Conservation (phyloP, 2,888 invertebrate species). For the Alloscopus bannaensis region DNA sequence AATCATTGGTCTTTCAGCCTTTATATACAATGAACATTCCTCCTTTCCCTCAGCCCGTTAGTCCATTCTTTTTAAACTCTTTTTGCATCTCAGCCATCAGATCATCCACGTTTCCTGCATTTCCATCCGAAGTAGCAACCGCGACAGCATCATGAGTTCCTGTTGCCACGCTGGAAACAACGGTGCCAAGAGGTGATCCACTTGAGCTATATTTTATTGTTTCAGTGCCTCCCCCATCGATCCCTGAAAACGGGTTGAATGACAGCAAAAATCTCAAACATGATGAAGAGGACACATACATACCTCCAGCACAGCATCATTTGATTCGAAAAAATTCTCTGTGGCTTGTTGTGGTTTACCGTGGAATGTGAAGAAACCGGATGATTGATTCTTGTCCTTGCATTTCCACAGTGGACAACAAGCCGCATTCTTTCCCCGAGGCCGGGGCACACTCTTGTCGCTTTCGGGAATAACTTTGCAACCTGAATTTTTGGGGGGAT, state of each 20-base stretch:
- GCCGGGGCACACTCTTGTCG: not conserved
- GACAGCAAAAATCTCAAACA: too few species aligned
- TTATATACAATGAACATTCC: too few species aligned
- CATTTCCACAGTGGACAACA: slow-evolving; percentile 56
- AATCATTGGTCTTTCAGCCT: too few species aligned
- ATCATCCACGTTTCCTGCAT: not conserved
- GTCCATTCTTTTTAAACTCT: not conserved
- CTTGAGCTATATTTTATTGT: slow-evolving; percentile 14
- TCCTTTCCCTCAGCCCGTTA: too few species aligned
- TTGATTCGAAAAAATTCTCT: not conserved
- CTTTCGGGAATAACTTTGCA: not conserved
- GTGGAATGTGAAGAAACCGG: slow-evolving; percentile 45
- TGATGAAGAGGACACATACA: too few species aligned
- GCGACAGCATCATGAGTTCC: not conserved
- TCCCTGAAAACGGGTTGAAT: too few species aligned
- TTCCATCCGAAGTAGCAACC: not conserved
- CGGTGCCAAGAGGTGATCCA: not conserved
- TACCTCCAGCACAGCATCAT: too few species aligned
- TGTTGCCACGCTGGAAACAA: not conserved
- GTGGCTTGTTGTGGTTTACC: slow-evolving; percentile 22
- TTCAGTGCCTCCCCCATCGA: slow-evolving; percentile 31
- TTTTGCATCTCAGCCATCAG: not conserved
- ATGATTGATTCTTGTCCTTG: not conserved
- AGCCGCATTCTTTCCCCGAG: slow-evolving; percentile 24
- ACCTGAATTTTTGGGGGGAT: slow-evolving; percentile 7